A percentile compares a stretch with the other conserved stretches of the same genome.
These are phyloP conservation scores for Epicauta chinensis DNA, from an alignment of 1,140 invertebrate species.

Conservation along the genomic window DNA sequence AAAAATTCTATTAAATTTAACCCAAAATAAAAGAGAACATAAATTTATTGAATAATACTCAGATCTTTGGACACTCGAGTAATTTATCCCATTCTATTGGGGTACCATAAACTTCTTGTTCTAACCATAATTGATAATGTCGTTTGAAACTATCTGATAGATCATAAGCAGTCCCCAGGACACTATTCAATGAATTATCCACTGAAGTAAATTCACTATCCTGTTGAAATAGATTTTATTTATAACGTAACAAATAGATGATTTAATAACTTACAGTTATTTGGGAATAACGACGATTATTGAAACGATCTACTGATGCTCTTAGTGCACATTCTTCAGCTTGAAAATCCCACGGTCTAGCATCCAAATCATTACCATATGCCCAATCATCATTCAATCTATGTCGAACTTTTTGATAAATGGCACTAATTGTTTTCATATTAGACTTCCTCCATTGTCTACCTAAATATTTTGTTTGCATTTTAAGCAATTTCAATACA, in stretches of 20 bases:
- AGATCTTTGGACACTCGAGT: slow-evolving; percentile 35
- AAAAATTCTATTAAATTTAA: too few species aligned
- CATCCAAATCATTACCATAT: slow-evolving; percentile 97
- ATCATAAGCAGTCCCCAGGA: slow-evolving; percentile 70
- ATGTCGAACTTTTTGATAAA: slow-evolving; percentile 95
- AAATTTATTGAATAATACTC: too few species aligned
- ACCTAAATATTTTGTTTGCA: slow-evolving; percentile 99
- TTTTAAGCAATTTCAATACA: slow-evolving; percentile 95
- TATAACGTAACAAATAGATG: slow-evolving; percentile 16
- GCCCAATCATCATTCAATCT: slow-evolving; percentile 99
- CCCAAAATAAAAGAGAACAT: too few species aligned
- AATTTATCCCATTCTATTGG: slow-evolving; percentile 70
- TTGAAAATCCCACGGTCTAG: slow-evolving; percentile 97
- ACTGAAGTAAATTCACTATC: slow-evolving; percentile 75
- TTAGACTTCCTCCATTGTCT: slow-evolving; percentile 98
- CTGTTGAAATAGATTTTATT: slow-evolving; percentile 20
- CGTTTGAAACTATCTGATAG: slow-evolving; percentile 93
- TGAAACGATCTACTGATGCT: slow-evolving; percentile 92
- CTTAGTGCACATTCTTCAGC: slow-evolving; percentile 93
- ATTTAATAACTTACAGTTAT: slow-evolving; percentile 19
- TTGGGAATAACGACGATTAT: slow-evolving; percentile 70
- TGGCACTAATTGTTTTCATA: slow-evolving; percentile 99
- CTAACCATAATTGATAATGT: slow-evolving; percentile 94
- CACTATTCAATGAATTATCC: slow-evolving; percentile 78
- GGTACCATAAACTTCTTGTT: slow-evolving; percentile 92